Evolutionary conservation across 2,888 invertebrate species (phyloP).

Genomic region (Acronicta psi): DNA sequence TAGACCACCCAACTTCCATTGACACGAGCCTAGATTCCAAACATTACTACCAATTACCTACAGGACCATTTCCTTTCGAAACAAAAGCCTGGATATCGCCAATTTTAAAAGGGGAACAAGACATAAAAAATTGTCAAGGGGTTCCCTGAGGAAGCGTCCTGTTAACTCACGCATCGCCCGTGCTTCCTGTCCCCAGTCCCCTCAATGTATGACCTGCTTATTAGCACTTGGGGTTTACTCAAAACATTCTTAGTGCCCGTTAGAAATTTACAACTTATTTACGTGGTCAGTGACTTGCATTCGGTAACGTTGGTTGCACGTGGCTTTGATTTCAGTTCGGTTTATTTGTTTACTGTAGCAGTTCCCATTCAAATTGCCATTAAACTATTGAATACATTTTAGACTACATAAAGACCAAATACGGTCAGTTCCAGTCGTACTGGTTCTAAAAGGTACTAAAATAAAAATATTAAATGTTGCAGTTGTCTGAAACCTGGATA

Average conservation of each 20-base stretch:
- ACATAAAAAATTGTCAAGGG: slow-evolving; percentile 67
- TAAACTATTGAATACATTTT: too few relatives aligned
- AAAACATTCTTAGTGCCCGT: slow-evolving; percentile 61
- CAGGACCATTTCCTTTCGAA: slow-evolving; percentile 47
- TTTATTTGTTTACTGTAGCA: background rate
- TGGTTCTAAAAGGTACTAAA: too few relatives aligned
- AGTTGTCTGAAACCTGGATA: background rate
- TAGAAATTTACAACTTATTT: slow-evolving; percentile 56
- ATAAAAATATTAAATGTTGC: too few relatives aligned
- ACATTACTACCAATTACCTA: slow-evolving; percentile 30
- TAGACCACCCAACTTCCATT: slow-evolving; percentile 46
- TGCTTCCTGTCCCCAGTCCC: slow-evolving; percentile 81
- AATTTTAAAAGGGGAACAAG: slow-evolving; percentile 67
- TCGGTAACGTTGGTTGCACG: slow-evolving; percentile 27
- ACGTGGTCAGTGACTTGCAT: slow-evolving; percentile 46
- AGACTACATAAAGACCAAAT: too few relatives aligned
- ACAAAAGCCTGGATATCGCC: slow-evolving; percentile 55
- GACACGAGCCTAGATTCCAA: slow-evolving; percentile 26
- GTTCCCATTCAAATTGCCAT: background rate
- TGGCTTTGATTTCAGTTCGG: slow-evolving; percentile 13
- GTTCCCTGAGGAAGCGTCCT: slow-evolving; percentile 81
- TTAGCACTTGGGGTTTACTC: slow-evolving; percentile 71
- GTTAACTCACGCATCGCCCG: slow-evolving; percentile 84
- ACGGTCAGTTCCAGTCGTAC: too few relatives aligned
- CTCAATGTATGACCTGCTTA: slow-evolving; percentile 69